These are phyloP conservation scores for Andinoacara biseriatus DNA, from an alignment of 2,113 vertebrate species.

Conservation along the genomic window DNA sequence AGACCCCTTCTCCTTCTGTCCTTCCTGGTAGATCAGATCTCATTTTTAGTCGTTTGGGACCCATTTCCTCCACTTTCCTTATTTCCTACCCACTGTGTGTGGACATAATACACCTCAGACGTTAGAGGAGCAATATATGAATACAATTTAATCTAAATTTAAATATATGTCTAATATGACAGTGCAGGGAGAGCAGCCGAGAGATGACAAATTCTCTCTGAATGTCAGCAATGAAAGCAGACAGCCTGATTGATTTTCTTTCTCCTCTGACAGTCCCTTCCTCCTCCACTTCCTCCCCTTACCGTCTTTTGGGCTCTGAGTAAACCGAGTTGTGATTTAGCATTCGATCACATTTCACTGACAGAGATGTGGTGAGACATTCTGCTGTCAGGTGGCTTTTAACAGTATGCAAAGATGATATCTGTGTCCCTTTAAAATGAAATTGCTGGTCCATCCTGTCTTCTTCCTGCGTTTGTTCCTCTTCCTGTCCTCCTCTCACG, in stretches of 20 bases:
- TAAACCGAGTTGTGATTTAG: slow-evolving; percentile 38
- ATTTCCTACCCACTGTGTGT: slow-evolving; percentile 1
- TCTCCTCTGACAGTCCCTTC: slow-evolving; percentile 19
- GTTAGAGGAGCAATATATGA: slow-evolving; percentile 21
- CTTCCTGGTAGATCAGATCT: background rate
- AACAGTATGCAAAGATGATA: slow-evolving; percentile 65
- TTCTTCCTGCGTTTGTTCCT: background rate
- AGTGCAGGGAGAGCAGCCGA: slow-evolving; percentile 1
- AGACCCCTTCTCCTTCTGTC: background rate
- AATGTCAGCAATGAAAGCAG: slow-evolving; percentile 30
- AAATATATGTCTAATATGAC: slow-evolving; percentile 19
- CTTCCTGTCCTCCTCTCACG: background rate
- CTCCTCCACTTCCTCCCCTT: slow-evolving; percentile 24
- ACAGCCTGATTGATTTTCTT: slow-evolving; percentile 50
- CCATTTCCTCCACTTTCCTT: slow-evolving; percentile 4
- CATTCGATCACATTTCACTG: slow-evolving; percentile 20
- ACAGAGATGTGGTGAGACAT: slow-evolving; percentile 30
- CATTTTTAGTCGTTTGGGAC: slow-evolving; percentile 12
- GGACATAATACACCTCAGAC: slow-evolving; percentile 22
- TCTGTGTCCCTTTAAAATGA: slow-evolving; percentile 68
- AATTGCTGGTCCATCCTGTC: slow-evolving; percentile 25
- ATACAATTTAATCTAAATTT: slow-evolving; percentile 41
- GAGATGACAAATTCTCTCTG: slow-evolving; percentile 23
- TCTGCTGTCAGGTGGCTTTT: slow-evolving; percentile 19
- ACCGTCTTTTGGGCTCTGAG: slow-evolving; percentile 7